These are phyloP conservation scores for Thysanoteuthis rhombus DNA, from an alignment of 2,888 invertebrate species.

Conservation along the genomic window DNA sequence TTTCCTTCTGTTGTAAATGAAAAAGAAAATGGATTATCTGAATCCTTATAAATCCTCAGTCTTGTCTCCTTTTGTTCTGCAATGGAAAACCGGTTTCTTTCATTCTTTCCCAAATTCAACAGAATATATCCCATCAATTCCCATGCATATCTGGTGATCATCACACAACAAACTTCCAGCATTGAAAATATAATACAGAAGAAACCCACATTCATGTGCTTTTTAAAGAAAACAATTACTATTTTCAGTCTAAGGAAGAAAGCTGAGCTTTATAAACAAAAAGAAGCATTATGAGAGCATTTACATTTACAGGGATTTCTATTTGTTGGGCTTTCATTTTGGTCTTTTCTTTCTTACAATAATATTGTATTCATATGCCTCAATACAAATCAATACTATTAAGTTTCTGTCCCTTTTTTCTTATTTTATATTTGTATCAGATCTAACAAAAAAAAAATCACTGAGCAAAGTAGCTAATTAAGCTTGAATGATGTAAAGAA, in stretches of 20 bases:
- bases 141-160: background rate
- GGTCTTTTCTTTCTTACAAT: background rate
- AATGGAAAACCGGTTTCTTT: background rate
- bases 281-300: background rate
- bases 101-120: background rate
- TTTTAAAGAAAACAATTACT: background rate
- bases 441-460: background rate
- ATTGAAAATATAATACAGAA: background rate
- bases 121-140: background rate
- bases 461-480: background rate
- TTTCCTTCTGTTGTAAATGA: background rate
- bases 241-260: background rate
- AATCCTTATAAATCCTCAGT: background rate
- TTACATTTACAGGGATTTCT: background rate
- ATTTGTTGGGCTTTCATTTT: background rate
- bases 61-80: background rate
- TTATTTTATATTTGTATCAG: background rate
- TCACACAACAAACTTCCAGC: background rate
- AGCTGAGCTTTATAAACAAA: background rate
- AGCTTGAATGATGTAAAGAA: background rate
- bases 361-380: background rate
- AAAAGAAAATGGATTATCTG: background rate
- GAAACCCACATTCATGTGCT: background rate
- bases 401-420: background rate
- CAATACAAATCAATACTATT: background rate